These are phyloP conservation scores for Nothobranchius furzeri DNA, from an alignment of 2,113 vertebrate genomes.

Conservation along the genomic window DNA sequence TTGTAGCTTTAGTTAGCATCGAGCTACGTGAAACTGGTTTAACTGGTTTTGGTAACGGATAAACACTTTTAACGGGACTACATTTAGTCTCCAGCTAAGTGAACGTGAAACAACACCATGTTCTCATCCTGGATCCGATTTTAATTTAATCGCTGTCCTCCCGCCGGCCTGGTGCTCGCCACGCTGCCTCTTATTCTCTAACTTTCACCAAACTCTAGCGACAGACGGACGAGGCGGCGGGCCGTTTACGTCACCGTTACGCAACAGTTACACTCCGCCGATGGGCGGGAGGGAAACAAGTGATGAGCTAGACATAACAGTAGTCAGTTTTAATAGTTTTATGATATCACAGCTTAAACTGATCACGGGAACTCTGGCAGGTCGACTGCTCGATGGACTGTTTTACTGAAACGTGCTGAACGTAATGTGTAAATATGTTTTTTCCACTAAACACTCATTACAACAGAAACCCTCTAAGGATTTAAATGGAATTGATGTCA, in stretches of 20 bases:
- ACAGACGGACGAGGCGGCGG: slow-evolving; percentile 28
- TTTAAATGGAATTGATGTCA: too few species aligned
- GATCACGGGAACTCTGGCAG: too few species aligned
- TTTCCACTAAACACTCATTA: too few species aligned
- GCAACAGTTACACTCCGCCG: slow-evolving; percentile 6
- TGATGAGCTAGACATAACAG: slow-evolving; percentile 3
- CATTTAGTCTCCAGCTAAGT: slow-evolving; percentile 16
- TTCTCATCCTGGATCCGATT: neutral
- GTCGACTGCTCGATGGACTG: too few species aligned
- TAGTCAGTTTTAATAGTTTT: neutral
- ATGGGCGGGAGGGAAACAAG: neutral
- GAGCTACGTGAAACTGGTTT: too few species aligned
- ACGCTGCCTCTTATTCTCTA: neutral
- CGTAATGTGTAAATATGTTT: too few species aligned
- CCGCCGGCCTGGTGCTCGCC: slow-evolving; percentile 14
- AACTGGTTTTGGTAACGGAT: too few species aligned
- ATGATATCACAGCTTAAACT: too few species aligned
- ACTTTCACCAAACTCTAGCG: slow-evolving; percentile 18
- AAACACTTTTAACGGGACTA: neutral
- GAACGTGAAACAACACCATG: neutral
- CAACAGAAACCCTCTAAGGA: too few species aligned
- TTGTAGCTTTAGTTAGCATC: too few species aligned
- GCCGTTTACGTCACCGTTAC: slow-evolving; percentile 30
- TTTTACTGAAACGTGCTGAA: too few species aligned
- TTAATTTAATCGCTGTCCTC: slow-evolving; percentile 13